Base-by-base conservation (phyloP, 2,888 invertebrate genomes). In the Agriopis aurantiaria region DNA sequence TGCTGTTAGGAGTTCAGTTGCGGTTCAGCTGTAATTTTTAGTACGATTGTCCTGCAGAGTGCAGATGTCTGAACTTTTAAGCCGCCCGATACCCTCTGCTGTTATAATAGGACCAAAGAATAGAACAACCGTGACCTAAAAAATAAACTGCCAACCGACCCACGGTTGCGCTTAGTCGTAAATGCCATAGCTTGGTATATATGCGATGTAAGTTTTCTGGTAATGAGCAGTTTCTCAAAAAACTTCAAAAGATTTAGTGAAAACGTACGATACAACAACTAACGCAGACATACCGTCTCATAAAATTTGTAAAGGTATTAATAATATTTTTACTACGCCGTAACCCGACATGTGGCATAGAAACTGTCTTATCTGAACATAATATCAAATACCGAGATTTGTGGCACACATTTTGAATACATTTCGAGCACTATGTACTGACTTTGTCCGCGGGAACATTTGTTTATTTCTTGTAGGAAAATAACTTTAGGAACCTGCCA, bases 291-390 rank as follows among this genome's bases (percentile, higher is more conserved):
- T 14, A 40, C 8, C 12, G 63, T 68, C 68, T 12, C 14, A n/a
- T 53, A 52, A 63, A 46, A 23, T 33, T 58, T 43, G 12, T 23
- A 51, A 45, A 62, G 41, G 55, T 17, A 56, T 33, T 62, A 45
- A 46, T 62, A 52, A 57, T 53, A 58, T 46, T 58, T 55, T 63
- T 52, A 69, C 61, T 65, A 56, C 69, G 65, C 45, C 45, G 45
- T 69, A 65, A 61, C 12, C 45, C 46, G 17, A 56, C 64, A 69
- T 69, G 12, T 59, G 69, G 49, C 8, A 23, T 23, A n/a, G 8
- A 23, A 12, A 55, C 33, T 6, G 10, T 52, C 17, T 46, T 45
- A 62, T 62, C 61, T 55, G 12, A 11, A 48, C 48, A 55, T 48
- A 48, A 43, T n/a, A 48, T 49, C 8, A 45, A 23, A 9, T 53